Conservation (phyloP, 2,888 invertebrate genomes). For the Agapostemon virescens region DNA sequence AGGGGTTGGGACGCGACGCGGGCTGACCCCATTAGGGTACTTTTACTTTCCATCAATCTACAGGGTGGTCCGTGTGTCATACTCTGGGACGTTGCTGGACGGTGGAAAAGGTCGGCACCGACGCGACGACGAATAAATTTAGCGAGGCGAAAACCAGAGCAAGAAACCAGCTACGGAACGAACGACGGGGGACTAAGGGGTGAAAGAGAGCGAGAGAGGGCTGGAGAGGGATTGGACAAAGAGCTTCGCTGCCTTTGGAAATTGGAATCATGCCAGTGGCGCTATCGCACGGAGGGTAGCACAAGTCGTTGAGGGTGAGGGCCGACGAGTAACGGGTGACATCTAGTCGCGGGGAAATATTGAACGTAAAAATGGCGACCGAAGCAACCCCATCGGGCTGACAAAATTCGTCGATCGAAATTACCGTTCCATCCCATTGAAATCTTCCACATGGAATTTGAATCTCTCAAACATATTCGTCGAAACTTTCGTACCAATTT, state of each 20-base stretch:
- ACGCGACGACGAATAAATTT: slow-evolving; percentile 47
- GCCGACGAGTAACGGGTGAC: slow-evolving; percentile 68
- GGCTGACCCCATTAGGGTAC: slow-evolving; percentile 38
- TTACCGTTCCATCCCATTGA: neutral
- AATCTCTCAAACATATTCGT: neutral
- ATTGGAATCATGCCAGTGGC: slow-evolving; percentile 66
- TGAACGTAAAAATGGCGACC: slow-evolving; percentile 76
- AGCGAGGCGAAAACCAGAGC: slow-evolving; percentile 41
- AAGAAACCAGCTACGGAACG: slow-evolving; percentile 37
- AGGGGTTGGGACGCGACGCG: neutral
- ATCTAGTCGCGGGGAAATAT: slow-evolving; percentile 74
- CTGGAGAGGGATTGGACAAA: slow-evolving; percentile 21
- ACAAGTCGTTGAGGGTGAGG: slow-evolving; percentile 57
- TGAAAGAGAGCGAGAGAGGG: neutral
- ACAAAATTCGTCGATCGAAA: slow-evolving; percentile 22
- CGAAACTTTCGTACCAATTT: neutral
- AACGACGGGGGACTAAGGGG: neutral
- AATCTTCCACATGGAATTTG: neutral
- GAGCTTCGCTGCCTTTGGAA: slow-evolving; percentile 35
- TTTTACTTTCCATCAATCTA: slow-evolving; percentile 52
- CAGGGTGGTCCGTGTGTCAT: slow-evolving; percentile 20
- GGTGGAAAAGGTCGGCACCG: slow-evolving; percentile 16
- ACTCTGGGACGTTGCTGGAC: slow-evolving; percentile 1
- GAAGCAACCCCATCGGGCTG: slow-evolving; percentile 34
- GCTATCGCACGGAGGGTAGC: slow-evolving; percentile 71